Percentiles rank a stretch among this genome's conserved stretches.
Evolutionary conservation across 1,140 invertebrate species (phyloP).

Genomic region (Zophobas morio): DNA sequence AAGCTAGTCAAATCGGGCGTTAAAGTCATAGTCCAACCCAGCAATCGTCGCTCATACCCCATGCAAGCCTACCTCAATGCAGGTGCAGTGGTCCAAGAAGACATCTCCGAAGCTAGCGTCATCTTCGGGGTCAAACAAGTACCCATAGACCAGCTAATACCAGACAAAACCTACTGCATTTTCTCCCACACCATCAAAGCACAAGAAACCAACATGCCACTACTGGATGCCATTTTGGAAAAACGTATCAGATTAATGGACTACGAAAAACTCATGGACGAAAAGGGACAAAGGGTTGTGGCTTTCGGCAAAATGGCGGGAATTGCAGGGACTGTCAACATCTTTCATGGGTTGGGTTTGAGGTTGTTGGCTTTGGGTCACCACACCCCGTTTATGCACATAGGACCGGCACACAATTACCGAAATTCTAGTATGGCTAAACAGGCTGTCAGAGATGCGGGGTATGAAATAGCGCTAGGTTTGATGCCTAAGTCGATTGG

Average conservation of each 20-base stretch:
- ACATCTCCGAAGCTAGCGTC: slow-evolving; percentile 94
- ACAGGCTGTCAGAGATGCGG: slow-evolving; percentile 96
- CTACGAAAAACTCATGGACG: slow-evolving; percentile 97
- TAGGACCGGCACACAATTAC: slow-evolving; percentile 98
- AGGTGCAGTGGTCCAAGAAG: slow-evolving; percentile 95
- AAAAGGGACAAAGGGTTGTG: slow-evolving; percentile 90
- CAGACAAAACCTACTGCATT: slow-evolving; percentile 97
- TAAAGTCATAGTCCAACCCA: slow-evolving; percentile 98
- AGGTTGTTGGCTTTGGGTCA: slow-evolving; percentile 95
- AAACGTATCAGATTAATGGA: slow-evolving; percentile 97
- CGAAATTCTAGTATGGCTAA: slow-evolving; percentile 97
- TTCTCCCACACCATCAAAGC: slow-evolving; percentile 99
- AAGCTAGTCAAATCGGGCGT: slow-evolving; percentile 85
- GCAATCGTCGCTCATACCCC: slow-evolving; percentile 96
- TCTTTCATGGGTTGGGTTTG: slow-evolving; percentile 96
- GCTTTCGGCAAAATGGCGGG: slow-evolving; percentile 99
- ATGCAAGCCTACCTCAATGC: slow-evolving; percentile 92
- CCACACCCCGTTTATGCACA: slow-evolving; percentile 99
- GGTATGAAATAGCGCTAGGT: slow-evolving; percentile 97
- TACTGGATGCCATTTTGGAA: slow-evolving; percentile 95
- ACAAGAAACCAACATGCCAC: slow-evolving; percentile 97
- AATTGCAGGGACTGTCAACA: slow-evolving; percentile 99
- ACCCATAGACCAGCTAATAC: slow-evolving; percentile 93
- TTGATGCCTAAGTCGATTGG: slow-evolving; percentile 99
- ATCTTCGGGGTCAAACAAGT: slow-evolving; percentile 99